Evolutionary conservation across 2,113 vertebrate genomes (phyloP), one percentile per base, ranked within the genome.

Genomic region (Haemorhous mexicanus): DNA sequence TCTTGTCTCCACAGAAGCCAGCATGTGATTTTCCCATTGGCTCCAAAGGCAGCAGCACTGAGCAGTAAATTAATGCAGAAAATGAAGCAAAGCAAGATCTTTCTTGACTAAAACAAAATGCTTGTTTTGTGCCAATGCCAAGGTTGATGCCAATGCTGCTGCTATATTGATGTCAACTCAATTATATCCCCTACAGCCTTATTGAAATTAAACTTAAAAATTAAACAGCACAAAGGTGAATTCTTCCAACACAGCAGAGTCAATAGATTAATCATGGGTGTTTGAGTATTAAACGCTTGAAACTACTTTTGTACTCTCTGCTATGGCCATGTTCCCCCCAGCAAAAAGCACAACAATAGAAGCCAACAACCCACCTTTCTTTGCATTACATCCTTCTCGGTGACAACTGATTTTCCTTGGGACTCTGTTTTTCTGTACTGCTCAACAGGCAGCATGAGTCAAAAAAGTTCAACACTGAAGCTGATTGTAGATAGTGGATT

Each of bases 161-260:
- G 53, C 81, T 84, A n/a, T 95, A 90, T 90, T 96, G 70, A 94
- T 89, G 69, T 94, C 84, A 91, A 95, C 79, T 79, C 91, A 73
- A 87, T 74, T 62, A 16, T 79, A 75, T 37, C 44, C 79, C 72
- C 86, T 92, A 76, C 68, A 84, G 58, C 49, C 58, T 95, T n/a
- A 70, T 86, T 49, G 22, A 95, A 96, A 96, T 77, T 81, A 62
- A 82, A 39, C 41, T 87, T 96, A 81, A 79, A 83, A 76, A 58
- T 92, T 83, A 95, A 75, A 66, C 61, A 47, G 16, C 41, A 79
- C 74, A 78, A 83, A 94, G 13, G 7, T 50, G 93, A 97, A 76
- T 80, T 86, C 89, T 88, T 72, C 70, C 39, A 67, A 30, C 35
- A 78, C 35, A 91, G 28, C 22, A 13, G 16, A 82, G 8, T 89